These are phyloP conservation scores for Chymomyza caudatula DNA, from an alignment of 2,888 invertebrate species.

Conservation along the genomic window DNA sequence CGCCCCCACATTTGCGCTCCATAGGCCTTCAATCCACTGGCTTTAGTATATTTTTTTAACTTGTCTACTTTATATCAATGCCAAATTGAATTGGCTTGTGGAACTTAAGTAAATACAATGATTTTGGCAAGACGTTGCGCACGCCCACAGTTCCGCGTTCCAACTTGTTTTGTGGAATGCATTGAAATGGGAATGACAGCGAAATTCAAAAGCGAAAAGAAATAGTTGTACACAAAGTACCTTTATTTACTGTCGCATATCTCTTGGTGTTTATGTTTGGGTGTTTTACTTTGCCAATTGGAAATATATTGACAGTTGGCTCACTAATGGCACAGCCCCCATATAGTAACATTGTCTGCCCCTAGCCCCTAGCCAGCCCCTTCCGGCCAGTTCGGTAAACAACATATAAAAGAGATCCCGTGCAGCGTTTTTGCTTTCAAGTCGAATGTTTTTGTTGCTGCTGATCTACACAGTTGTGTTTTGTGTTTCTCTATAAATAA, in stretches of 20 bases:
- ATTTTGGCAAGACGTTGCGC: background rate
- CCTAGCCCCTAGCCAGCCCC: background rate
- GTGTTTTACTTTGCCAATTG: background rate
- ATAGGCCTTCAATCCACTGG: too few species aligned
- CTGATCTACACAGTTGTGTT: conserved; percentile 54
- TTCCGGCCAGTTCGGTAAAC: background rate
- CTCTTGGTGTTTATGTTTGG: background rate
- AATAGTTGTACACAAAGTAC: background rate
- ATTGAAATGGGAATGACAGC: background rate
- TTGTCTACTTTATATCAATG: background rate
- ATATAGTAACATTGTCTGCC: background rate
- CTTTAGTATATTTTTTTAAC: too few species aligned
- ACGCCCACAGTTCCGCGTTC: background rate
- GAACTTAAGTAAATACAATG: background rate
- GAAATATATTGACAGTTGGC: conserved; percentile 37
- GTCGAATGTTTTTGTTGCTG: conserved; percentile 14
- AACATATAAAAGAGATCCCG: background rate
- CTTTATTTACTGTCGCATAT: background rate
- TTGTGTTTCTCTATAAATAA: conserved; percentile 51
- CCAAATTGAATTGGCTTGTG: background rate
- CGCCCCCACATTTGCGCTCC: background rate
- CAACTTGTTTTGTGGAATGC: conserved; percentile 1
- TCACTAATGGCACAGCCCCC: conserved; percentile 31
- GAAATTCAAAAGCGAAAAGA: background rate
- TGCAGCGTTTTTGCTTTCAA: conserved; percentile 49